phyloP scores from a whole-genome alignment of 2,113 vertebrate species.

The Gavialis gangeticus region DNA sequence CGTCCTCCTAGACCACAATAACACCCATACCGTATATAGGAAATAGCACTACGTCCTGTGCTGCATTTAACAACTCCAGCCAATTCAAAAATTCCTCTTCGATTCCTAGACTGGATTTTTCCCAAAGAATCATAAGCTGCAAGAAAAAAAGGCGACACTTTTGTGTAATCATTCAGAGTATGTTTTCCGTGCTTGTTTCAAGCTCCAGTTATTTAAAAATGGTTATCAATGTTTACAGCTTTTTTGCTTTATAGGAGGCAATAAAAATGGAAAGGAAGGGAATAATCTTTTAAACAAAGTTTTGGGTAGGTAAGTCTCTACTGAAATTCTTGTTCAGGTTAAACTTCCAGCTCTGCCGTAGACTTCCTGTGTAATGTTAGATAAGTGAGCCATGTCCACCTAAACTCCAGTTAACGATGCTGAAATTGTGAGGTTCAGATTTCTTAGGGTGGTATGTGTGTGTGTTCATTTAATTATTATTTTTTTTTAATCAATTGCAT shows the following conservation, averaged over 20 bases:
- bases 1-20: conserved; percentile 90
- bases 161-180: not conserved
- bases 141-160: not conserved
- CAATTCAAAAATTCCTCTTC: conserved; percentile 85
- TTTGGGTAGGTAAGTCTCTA: not conserved
- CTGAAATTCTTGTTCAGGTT: not conserved
- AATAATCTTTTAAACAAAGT: not conserved
- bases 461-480: no score
- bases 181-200: not conserved
- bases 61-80: conserved; percentile 86
- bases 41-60: conserved; percentile 82
- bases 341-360: not conserved
- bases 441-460: no score
- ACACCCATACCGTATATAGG: conserved; percentile 88
- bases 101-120: conserved; percentile 45
- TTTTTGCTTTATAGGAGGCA: no score
- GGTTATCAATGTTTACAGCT: no score
- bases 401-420: no score
- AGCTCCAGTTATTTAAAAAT: not conserved
- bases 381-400: not conserved
- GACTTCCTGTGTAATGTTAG: not conserved
- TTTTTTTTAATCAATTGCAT: no score
- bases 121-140: conserved; percentile 61
- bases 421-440: no score
- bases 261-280: not conserved